A percentile compares a stretch with the other conserved stretches of the same genome.
Evolutionary conservation across 2,113 vertebrate species (phyloP).

Genomic region (Climacteris rufus): DNA sequence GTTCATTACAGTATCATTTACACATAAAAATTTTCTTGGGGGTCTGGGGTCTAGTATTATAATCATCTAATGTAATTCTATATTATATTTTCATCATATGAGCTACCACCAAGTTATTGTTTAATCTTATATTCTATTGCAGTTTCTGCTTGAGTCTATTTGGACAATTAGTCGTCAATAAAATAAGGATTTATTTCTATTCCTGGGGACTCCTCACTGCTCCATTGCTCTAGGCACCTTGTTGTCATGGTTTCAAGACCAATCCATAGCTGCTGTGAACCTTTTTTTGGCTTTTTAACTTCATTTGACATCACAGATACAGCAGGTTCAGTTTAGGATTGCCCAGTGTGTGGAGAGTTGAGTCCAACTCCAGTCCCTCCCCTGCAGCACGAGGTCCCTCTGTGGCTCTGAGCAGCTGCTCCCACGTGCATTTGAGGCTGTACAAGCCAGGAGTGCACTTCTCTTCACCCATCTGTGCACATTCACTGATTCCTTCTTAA

Average conservation of each 20-base stretch:
- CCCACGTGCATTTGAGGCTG: not conserved
- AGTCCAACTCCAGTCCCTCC: not conserved
- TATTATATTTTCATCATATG: not conserved
- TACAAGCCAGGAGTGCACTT: not conserved
- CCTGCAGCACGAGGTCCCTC: not conserved
- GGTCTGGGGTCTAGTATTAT: not conserved
- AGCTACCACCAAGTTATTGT: not conserved
- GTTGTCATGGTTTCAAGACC: not conserved
- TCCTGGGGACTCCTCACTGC: not conserved
- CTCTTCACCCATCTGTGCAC: not conserved
- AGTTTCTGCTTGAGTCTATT: not conserved
- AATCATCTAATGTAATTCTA: not conserved
- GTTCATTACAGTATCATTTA: not conserved
- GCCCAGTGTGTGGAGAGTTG: not conserved
- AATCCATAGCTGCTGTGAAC: not conserved
- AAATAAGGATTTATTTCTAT: not conserved
- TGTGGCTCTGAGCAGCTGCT: not conserved
- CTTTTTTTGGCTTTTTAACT: not conserved
- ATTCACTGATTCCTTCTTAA: not conserved
- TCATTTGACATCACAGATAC: not conserved
- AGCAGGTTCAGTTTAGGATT: not conserved
- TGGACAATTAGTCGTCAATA: not conserved
- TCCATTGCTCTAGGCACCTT: not conserved
- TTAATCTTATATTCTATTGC: not conserved
- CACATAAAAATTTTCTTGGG: not conserved